Base-by-base conservation (phyloP, 2,888 invertebrate species). In the Harpagoxenus sublaevis region DNA sequence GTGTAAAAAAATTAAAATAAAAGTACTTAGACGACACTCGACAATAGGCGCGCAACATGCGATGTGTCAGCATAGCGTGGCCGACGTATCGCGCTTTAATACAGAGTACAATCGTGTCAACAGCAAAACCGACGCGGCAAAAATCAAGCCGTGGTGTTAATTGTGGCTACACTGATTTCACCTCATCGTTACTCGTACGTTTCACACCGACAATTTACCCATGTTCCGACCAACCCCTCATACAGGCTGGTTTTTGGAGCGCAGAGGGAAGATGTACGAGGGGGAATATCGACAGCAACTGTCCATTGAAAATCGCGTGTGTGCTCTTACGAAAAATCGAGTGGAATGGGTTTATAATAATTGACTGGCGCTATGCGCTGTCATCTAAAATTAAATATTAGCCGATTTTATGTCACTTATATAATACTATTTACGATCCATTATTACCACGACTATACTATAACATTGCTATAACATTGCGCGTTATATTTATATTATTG, bases 221-320 rank as follows among this genome's bases (percentile, higher is more conserved):
- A 45, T 60, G 74, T 83, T 73, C 60, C 82, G 51, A 62, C 79
- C 53, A 62, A 85, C 66, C 74, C 88, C 55, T 75, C 84, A 60
- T 82, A 62, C 57, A 48, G 55, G n/a, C 48, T 62, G 42, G 87
- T 73, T 84, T 85, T 84, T 84, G 83, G 51, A 68, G 85, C 78
- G 60, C 86, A 79, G 84, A 71, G 68, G 82, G 84, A 90, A 90
- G 92, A 92, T 91, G 91, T 88, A 92, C 92, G 90, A 90, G 91
- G 84, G 79, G 87, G 84, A 92, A 91, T 93, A 92, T 93, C 91
- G 92, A 93, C 92, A 92, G 90, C 83, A 87, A 88, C 77, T 89
- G 91, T 91, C 91, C 90, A 89, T 89, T 89, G 92, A 90, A 93
- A 89, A 92, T 90, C 89, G 88, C 85, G 77, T 87, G 86, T 57